phyloP scores from a whole-genome alignment of 2,113 vertebrate genomes.

The Pampusana beccarii region DNA sequence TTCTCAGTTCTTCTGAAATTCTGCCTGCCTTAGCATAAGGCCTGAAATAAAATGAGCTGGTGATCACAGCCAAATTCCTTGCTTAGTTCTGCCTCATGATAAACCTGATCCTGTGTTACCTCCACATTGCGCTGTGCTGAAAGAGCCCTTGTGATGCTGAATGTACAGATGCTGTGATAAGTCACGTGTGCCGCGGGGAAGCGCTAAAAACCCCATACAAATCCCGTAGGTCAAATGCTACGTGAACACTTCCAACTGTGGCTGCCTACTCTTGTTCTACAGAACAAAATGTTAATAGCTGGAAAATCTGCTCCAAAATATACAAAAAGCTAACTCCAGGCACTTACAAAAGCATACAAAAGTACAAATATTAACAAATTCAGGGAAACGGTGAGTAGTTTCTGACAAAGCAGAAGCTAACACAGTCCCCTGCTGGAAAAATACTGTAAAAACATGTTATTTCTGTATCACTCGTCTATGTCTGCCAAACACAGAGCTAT shows the following conservation, averaged over 20 bases:
- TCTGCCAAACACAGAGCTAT: neutral
- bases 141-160: neutral
- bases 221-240: neutral
- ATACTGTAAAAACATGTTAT: neutral
- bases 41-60: neutral
- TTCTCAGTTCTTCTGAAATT: neutral
- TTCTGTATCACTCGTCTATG: neutral
- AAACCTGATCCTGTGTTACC: neutral
- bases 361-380: neutral
- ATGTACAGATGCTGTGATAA: rapidly evolving
- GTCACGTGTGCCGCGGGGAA: rapidly evolving
- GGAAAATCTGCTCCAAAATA: neutral
- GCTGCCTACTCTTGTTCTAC: neutral
- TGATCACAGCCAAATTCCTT: neutral
- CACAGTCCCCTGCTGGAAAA: slow-evolving; percentile 57
- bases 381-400: neutral
- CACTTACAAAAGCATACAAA: neutral
- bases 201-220: neutral
- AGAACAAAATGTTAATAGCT: neutral
- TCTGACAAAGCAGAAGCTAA: slow-evolving; percentile 31
- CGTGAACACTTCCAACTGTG: neutral
- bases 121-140: neutral
- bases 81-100: neutral
- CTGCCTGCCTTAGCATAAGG: neutral
- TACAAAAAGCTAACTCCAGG: neutral